phyloP scores from a whole-genome alignment of 2,888 invertebrate genomes.

The Taphrorychus bicolor region DNA sequence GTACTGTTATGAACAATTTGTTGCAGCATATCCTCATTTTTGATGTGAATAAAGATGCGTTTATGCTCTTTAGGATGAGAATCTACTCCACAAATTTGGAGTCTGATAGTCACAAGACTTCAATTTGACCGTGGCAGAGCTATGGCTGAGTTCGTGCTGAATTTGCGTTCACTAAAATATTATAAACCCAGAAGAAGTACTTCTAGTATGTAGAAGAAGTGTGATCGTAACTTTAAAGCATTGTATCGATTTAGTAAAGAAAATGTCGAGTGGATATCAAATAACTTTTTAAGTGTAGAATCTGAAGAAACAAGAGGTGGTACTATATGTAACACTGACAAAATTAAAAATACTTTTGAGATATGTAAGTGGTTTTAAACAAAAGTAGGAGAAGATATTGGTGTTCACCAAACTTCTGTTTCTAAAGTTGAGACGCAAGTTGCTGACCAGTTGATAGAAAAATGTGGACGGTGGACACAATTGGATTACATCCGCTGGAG shows the following conservation, averaged over 20 bases:
- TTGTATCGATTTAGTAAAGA: constrained; percentile 12
- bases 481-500: neutral
- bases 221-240: constrained; percentile 1
- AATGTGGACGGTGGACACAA: no score
- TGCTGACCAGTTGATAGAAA: neutral
- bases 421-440: constrained; percentile 2
- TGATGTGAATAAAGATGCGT: neutral
- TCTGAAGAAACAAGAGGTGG: constrained; percentile 9
- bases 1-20: neutral
- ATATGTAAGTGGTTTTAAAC: neutral
- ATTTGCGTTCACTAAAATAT: neutral
- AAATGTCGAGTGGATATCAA: constrained; percentile 9
- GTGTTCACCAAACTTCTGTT: constrained; percentile 6
- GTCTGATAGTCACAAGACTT: neutral
- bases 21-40: neutral
- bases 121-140: no score
- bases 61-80: neutral
- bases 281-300: constrained; percentile 5
- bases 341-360: constrained; percentile 3
- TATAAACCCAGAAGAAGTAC: constrained; percentile 4
- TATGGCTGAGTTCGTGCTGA: no score
- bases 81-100: neutral
- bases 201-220: no score
- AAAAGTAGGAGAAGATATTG: constrained; percentile 9
- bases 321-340: neutral